Evolutionary conservation across 1,140 invertebrate genomes (phyloP), one percentile per base, ranked within the genome.

Genomic region (Pachyrhynchus sulphureomaculatus): DNA sequence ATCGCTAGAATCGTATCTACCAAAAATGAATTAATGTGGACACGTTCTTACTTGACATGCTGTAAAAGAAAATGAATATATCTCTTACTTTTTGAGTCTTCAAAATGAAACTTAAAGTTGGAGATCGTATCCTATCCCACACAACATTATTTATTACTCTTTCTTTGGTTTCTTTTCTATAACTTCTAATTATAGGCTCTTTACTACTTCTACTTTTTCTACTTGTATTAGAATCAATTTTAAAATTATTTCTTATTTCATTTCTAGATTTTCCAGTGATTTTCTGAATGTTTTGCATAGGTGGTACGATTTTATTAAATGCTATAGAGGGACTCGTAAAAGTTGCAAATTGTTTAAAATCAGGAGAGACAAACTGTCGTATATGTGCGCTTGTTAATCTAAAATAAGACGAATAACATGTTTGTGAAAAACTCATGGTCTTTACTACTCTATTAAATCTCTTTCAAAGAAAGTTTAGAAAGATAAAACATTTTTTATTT

Each of bases 331-430:
- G 56, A 23, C 10, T 12, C n/a, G 4, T 41, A 23, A 51, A 59
- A 36, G 23, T 15, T 1, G 15, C 3, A 15, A 49, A 41, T 12
- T 45, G 53, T 37, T 54, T 65, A 37, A 57, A 61, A 39, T 62
- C 59, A 24, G 64, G 64, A n/a, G 58, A 65, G 6, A 65, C 58
- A 24, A 61, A 57, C 47, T 65, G 64, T 39, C 64, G 33, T 10
- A 65, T 61, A 34, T 65, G 45, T 9, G 47, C 54, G 34, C 64
- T 65, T 10, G 57, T 57, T 21, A 65, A 13, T 20, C 54, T 61
- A 49, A 1, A 51, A 57, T 13, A 39, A 39, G 13, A 2, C 8
- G 17, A 6, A 49, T 26, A 29, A 13, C 9, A 26, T 8, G 4
- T 48, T 6, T 6, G 13, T 44, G 21, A 24, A 62, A 12, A 24